Conservation (phyloP, 2,113 vertebrate species). For the Lepidothrix coronata region DNA sequence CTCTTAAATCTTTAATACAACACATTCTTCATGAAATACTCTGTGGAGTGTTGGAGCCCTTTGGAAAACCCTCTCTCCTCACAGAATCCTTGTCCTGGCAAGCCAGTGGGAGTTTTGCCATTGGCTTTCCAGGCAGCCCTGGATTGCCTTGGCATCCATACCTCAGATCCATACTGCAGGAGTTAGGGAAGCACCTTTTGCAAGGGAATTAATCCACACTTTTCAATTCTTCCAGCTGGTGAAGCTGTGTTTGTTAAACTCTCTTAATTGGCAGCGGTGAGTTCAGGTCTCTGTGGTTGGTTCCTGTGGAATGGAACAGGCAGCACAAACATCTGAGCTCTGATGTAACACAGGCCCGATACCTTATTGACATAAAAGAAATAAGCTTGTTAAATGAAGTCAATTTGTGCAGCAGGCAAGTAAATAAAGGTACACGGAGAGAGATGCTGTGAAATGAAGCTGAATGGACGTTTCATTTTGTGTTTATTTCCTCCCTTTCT, state of each 20-base stretch:
- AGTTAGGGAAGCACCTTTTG: neutral
- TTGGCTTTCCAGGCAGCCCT: neutral
- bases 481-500: neutral
- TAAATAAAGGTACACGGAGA: conserved; percentile 4
- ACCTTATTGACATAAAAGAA: neutral
- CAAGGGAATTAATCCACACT: neutral
- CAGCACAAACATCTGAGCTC: neutral
- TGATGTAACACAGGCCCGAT: neutral
- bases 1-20: neutral
- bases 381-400: conserved; percentile 16
- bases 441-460: neutral
- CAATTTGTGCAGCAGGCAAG: neutral
- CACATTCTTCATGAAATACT: neutral
- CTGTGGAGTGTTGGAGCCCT: neutral
- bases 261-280: neutral
- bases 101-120: neutral
- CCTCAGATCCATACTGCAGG: neutral
- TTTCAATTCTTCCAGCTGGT: neutral
- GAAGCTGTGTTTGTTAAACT: neutral
- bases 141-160: neutral
- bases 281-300: neutral
- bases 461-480: neutral
- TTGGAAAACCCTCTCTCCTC: neutral
- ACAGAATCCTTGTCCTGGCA: neutral
- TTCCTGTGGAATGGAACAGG: neutral